Evolutionary conservation across 2,888 invertebrate genomes (phyloP).

Genomic region (Torymus auratus): DNA sequence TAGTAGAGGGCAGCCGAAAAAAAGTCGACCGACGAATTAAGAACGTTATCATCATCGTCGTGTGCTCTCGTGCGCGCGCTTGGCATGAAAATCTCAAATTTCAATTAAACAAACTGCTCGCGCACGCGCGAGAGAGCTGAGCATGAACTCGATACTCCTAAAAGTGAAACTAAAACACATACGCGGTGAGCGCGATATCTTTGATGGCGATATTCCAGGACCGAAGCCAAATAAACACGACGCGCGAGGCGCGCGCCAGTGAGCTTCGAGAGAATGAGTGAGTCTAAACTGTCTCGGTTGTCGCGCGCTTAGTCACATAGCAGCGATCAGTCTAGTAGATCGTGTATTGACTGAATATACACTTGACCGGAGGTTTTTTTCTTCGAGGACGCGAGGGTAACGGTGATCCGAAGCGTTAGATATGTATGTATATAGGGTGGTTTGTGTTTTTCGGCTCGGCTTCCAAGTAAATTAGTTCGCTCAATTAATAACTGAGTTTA

Average conservation of each 20-base stretch:
- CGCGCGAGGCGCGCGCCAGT: slow-evolving; percentile 23
- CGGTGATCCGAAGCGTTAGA: too few species aligned
- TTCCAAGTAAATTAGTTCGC: too few species aligned
- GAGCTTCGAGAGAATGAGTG: slow-evolving; percentile 1
- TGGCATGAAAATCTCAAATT: slow-evolving; percentile 50
- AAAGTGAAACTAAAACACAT: background rate
- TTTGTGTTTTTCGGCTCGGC: too few species aligned
- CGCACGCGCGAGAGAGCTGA: slow-evolving; percentile 21
- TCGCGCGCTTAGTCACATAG: slow-evolving; percentile 36
- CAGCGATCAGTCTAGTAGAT: too few species aligned
- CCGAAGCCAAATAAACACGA: slow-evolving; percentile 57
- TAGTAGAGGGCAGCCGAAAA: background rate
- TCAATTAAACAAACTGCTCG: slow-evolving; percentile 52
- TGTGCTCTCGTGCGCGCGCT: background rate
- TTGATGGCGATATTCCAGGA: slow-evolving; percentile 44
- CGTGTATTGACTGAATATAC: too few species aligned
- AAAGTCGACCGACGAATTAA: slow-evolving; percentile 31
- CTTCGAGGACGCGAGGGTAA: too few species aligned
- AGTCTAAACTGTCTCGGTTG: slow-evolving; percentile 32
- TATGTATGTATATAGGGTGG: too few species aligned
- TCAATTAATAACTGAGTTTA: too few species aligned
- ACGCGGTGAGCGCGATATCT: slow-evolving; percentile 30
- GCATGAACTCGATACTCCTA: background rate
- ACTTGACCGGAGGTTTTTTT: too few species aligned
- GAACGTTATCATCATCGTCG: slow-evolving; percentile 30